These are phyloP conservation scores for Lophura nycthemera DNA, from an alignment of 2,113 vertebrate species.

Conservation along the genomic window DNA sequence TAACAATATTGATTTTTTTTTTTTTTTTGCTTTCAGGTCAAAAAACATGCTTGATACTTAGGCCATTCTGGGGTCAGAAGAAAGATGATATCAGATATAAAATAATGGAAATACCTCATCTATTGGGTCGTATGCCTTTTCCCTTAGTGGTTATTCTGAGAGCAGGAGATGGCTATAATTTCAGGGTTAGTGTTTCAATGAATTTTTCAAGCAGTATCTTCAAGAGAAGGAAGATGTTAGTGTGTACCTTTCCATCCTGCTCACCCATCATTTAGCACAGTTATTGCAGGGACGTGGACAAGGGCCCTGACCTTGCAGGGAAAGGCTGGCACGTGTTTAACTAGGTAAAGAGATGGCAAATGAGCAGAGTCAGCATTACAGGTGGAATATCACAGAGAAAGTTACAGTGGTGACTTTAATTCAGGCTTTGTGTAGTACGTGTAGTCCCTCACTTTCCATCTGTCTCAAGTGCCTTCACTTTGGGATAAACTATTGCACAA, in stretches of 20 bases:
- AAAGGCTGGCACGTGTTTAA: neutral
- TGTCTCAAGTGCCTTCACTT: accelerated
- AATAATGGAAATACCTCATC: neutral
- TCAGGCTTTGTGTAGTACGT: neutral
- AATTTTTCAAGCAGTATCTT: neutral
- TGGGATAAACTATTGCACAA: neutral
- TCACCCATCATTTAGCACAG: neutral
- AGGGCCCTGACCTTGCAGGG: neutral
- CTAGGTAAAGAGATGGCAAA: neutral
- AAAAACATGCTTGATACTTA: neutral
- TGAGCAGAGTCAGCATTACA: neutral
- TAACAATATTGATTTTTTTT: neutral
- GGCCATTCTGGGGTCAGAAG: neutral
- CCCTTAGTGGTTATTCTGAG: neutral
- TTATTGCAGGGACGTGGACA: neutral
- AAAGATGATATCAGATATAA: neutral
- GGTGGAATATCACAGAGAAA: neutral
- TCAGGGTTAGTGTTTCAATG: neutral
- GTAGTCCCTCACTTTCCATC: neutral
- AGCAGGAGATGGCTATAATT: neutral
- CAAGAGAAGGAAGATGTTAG: neutral
- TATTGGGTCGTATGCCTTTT: neutral
- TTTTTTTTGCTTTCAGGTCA: neutral
- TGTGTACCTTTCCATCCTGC: neutral
- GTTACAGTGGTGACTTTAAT: neutral